phyloP scores from a whole-genome alignment of 1,140 invertebrate genomes.

The Drosophila ficusphila region DNA sequence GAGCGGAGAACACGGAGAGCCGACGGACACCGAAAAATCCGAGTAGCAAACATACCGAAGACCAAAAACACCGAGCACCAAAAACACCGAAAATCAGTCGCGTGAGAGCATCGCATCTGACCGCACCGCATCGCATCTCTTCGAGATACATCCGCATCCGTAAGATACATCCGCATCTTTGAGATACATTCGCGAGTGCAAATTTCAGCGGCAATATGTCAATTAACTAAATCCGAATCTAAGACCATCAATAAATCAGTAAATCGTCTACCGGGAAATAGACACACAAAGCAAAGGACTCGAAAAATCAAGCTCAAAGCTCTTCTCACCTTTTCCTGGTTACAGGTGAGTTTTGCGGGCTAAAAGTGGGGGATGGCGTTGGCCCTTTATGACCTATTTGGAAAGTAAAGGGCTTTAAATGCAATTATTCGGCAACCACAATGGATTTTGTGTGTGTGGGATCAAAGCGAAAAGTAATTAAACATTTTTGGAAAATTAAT shows the following conservation, averaged over 20 bases:
- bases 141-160: constrained; percentile 24
- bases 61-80: constrained; percentile 27
- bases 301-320: constrained; percentile 24
- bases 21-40: constrained; percentile 30
- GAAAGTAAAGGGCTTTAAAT: constrained; percentile 33
- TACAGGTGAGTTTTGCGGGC: constrained; percentile 43
- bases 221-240: constrained; percentile 24
- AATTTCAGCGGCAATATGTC: constrained; percentile 38
- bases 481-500: background rate
- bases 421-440: constrained; percentile 41
- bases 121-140: constrained; percentile 52
- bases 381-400: constrained; percentile 52
- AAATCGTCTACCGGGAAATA: background rate
- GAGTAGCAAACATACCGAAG: constrained; percentile 18
- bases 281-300: background rate
- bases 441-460: background rate
- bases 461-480: constrained; percentile 5
- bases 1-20: constrained; percentile 24
- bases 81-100: constrained; percentile 48
- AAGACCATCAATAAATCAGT: constrained; percentile 4
- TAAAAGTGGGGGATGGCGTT: background rate
- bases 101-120: constrained; percentile 67
- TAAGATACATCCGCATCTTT: constrained; percentile 12
- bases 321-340: constrained; percentile 32
- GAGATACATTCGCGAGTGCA: constrained; percentile 40